A percentile compares a stretch with the other conserved stretches of the same genome.
phyloP scores from a whole-genome alignment of 2,888 invertebrate species.

The Spialia ferax region DNA sequence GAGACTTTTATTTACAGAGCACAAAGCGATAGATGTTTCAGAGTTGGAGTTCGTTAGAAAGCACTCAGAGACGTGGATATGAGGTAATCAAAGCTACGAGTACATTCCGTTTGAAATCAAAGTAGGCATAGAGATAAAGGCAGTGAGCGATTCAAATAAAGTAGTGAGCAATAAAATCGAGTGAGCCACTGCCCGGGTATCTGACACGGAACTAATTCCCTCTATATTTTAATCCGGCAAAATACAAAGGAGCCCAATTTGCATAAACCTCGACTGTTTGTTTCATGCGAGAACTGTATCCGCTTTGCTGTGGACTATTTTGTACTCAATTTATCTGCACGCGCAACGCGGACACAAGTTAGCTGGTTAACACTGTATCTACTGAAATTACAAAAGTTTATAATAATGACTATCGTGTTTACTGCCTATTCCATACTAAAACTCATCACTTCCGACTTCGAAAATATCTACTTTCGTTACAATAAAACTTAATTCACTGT shows the following conservation, averaged over 20 bases:
- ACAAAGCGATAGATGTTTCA: slow-evolving; percentile 13
- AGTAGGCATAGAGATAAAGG: slow-evolving; percentile 47
- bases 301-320: slow-evolving; percentile 77
- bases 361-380: slow-evolving; percentile 59
- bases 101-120: slow-evolving; percentile 33
- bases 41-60: slow-evolving; percentile 25
- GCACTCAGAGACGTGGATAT: slow-evolving; percentile 18
- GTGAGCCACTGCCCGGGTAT: slow-evolving; percentile 71
- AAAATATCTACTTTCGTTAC: too few species aligned
- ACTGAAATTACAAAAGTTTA: background rate
- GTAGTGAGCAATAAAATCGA: slow-evolving; percentile 72
- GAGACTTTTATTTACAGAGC: slow-evolving; percentile 14
- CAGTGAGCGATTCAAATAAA: slow-evolving; percentile 65
- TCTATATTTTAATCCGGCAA: slow-evolving; percentile 84
- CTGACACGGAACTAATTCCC: slow-evolving; percentile 84
- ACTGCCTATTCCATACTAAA: too few species aligned
- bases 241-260: slow-evolving; percentile 85
- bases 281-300: slow-evolving; percentile 82
- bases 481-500: too few species aligned
- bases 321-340: slow-evolving; percentile 79
- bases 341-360: slow-evolving; percentile 51
- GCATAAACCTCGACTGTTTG: slow-evolving; percentile 85
- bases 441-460: too few species aligned
- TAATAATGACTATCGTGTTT: too few species aligned
- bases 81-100: slow-evolving; percentile 27